Evolutionary conservation across 2,797 vertebrate genomes (phyloP).

Genomic region (Periophthalmus magnuspinnatus): DNA sequence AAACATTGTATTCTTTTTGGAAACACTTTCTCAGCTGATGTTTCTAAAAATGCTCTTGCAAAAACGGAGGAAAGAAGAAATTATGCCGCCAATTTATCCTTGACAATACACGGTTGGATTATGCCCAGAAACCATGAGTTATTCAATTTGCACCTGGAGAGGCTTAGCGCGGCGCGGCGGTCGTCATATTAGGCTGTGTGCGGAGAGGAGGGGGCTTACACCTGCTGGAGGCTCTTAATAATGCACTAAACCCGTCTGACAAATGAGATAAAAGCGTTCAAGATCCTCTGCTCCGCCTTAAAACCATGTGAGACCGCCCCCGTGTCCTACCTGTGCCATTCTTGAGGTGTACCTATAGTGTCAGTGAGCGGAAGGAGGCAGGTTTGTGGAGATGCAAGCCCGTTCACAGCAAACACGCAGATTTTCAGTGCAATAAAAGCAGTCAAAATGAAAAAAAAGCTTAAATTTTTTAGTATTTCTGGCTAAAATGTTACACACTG

Average conservation of each 20-base stretch:
- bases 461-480: no score
- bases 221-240: conserved; percentile 81
- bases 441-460: no score
- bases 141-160: conserved; percentile 81
- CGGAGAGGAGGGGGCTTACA: conserved; percentile 74
- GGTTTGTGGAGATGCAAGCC: no score
- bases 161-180: conserved; percentile 61
- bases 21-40: not conserved
- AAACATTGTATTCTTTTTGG: not conserved
- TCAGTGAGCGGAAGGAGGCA: no score
- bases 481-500: no score
- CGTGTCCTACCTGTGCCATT: conserved; percentile 59
- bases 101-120: conserved; percentile 69
- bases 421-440: no score
- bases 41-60: not conserved
- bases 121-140: conserved; percentile 70
- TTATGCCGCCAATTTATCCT: conserved; percentile 58
- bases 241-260: conserved; percentile 82
- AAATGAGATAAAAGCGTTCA: conserved; percentile 74
- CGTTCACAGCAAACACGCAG: no score
- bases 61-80: conserved; percentile 22
- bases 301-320: conserved; percentile 63
- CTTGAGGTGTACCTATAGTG: not conserved
- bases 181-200: not conserved
- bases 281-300: conserved; percentile 72